Conservation (phyloP, 2,888 invertebrate genomes). For the Oscheius sp. region DNA sequence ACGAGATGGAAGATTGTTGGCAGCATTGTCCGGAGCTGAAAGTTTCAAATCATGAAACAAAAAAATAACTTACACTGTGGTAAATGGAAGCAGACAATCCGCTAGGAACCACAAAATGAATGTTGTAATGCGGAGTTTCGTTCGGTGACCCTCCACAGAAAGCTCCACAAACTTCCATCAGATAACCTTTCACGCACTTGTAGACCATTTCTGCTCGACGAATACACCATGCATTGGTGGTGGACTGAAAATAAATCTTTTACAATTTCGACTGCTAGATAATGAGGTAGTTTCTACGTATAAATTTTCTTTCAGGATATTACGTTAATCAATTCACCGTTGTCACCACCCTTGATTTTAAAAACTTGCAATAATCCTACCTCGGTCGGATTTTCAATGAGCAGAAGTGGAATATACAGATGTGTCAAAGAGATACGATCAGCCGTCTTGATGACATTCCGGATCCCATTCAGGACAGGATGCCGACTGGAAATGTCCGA, state of each 20-base stretch:
- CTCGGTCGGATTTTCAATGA: slow-evolving; percentile 93
- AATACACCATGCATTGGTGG: slow-evolving; percentile 96
- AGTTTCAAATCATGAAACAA: slow-evolving; percentile 80
- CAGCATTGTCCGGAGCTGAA: slow-evolving; percentile 86
- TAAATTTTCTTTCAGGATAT: too few species aligned
- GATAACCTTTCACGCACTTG: slow-evolving; percentile 98
- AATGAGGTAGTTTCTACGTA: background rate
- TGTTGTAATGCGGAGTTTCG: slow-evolving; percentile 80
- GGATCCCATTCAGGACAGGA: slow-evolving; percentile 87
- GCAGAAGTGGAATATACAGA: slow-evolving; percentile 89
- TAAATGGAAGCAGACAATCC: slow-evolving; percentile 80
- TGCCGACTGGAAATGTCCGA: slow-evolving; percentile 90
- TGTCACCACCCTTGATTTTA: background rate
- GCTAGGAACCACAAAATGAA: slow-evolving; percentile 87
- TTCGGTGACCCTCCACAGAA: slow-evolving; percentile 33
- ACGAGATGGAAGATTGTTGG: slow-evolving; percentile 84
- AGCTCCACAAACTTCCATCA: slow-evolving; percentile 85
- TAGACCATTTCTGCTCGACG: slow-evolving; percentile 95
- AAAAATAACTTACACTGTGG: slow-evolving; percentile 20
- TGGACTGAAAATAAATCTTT: slow-evolving; percentile 73
- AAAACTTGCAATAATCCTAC: slow-evolving; percentile 76
- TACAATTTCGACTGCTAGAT: background rate
- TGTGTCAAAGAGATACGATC: slow-evolving; percentile 93
- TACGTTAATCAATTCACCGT: too few species aligned
- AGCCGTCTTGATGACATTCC: slow-evolving; percentile 94